phyloP scores from a whole-genome alignment of 1,140 invertebrate species.

The Musca domestica region DNA sequence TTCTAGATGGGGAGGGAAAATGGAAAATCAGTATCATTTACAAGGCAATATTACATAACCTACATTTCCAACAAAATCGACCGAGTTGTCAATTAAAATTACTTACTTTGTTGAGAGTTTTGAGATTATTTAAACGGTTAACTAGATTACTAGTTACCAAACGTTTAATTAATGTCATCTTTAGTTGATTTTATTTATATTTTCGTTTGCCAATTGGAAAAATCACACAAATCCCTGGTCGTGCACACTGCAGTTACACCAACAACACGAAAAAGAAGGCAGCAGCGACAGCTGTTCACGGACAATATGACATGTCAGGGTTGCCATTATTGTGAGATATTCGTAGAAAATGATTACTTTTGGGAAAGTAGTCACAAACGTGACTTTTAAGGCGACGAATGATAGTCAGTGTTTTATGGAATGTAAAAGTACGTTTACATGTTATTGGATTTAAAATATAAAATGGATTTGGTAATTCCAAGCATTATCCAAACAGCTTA shows the following conservation, averaged over 20 bases:
- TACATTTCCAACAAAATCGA: not conserved
- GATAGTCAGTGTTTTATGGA: too few relatives aligned
- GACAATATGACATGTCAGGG: too few relatives aligned
- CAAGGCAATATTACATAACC: slow-evolving; percentile 10
- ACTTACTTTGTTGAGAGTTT: slow-evolving; percentile 37
- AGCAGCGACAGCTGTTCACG: not conserved
- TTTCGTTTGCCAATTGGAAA: not conserved
- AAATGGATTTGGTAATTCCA: too few relatives aligned
- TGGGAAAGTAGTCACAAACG: too few relatives aligned
- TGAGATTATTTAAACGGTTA: slow-evolving; percentile 33
- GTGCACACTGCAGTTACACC: not conserved
- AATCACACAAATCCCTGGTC: not conserved
- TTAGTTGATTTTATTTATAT: slow-evolving; percentile 4
- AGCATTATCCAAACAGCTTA: too few relatives aligned
- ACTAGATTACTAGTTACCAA: slow-evolving; percentile 33
- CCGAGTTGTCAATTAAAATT: not conserved
- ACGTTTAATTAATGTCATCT: slow-evolving; percentile 42
- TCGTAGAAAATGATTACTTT: too few relatives aligned
- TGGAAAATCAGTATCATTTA: not conserved
- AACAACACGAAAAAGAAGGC: not conserved
- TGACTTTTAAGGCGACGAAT: too few relatives aligned
- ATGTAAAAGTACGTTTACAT: too few relatives aligned
- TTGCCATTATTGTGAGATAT: too few relatives aligned
- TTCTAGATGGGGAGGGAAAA: slow-evolving; percentile 34
- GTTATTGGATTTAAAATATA: too few relatives aligned